These are phyloP conservation scores for Fragum sueziense DNA, from an alignment of 2,888 invertebrate genomes.

Conservation along the genomic window DNA sequence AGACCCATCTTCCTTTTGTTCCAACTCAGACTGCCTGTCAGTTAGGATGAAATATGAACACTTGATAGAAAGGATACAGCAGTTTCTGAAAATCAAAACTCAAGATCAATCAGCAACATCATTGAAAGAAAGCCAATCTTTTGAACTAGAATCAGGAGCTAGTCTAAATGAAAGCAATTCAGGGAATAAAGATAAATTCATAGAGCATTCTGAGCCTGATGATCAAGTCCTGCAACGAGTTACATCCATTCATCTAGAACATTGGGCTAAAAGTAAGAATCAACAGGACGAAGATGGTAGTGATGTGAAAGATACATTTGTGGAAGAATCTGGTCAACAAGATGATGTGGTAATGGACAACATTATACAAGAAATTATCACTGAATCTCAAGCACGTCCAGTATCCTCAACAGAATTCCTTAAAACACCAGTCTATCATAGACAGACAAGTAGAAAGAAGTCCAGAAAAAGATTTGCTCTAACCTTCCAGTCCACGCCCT, in stretches of 20 bases:
- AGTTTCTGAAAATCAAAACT: constrained; percentile 39
- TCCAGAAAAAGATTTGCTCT: background rate
- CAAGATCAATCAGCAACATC: background rate
- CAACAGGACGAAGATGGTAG: constrained; percentile 10
- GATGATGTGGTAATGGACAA: background rate
- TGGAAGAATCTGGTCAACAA: constrained; percentile 9
- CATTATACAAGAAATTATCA: constrained; percentile 3
- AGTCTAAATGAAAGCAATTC: too few species aligned
- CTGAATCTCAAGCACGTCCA: constrained; percentile 8
- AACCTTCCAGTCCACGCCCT: background rate
- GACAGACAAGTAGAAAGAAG: background rate
- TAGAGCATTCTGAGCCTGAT: constrained; percentile 47
- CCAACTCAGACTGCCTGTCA: constrained; percentile 46
- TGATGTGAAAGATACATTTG: constrained; percentile 23
- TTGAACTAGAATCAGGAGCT: background rate
- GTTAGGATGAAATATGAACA: constrained; percentile 56
- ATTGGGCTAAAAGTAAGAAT: constrained; percentile 31
- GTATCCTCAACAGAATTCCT: background rate
- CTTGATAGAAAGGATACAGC: constrained; percentile 47
- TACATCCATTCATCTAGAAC: constrained; percentile 57
- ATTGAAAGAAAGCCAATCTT: background rate
- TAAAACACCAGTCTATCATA: background rate
- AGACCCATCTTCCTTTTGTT: constrained; percentile 40
- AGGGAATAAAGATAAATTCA: constrained; percentile 37
- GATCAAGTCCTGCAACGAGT: constrained; percentile 46